Base-by-base conservation (phyloP, 1,140 invertebrate species). In the Aphelinus atriplicis region DNA sequence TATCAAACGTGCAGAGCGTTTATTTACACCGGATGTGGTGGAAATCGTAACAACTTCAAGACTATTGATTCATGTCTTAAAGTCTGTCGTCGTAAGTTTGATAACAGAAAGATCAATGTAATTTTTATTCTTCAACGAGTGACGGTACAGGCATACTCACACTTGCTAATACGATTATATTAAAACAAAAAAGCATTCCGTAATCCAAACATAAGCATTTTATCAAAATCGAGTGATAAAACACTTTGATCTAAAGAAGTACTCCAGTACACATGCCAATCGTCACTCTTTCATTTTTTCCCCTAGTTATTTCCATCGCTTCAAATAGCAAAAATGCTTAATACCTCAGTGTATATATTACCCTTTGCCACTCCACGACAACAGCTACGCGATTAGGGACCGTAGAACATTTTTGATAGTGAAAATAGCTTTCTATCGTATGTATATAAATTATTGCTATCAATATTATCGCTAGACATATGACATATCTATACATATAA, bases 1-100 rank as follows among this genome's bases (percentile, higher is more conserved):
- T 89, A 89, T 76, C 90, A 91, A 81, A 92, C 91, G 78, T 96
- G 95, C 83, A 87, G 93, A 71, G 89, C 91, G 51, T 96, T 96
- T 83, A 90, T 92, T 80, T 96, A 95, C 84, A 93, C 92, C 71
- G 95, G 95, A 84, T 94, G 93, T 85, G 90, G 91, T 84, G 93
- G 93, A n/a, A 95, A 95, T 85, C 89, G 89, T 75, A 95, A 95
- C 87, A 91, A 93, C 85, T 95, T 95, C 89, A 90, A 90, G 81
- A 92, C 85, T 57, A 93, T 91, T 84, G 91, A 94, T 82, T 88
- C 89, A 81, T 95, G 94, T 83, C 88, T 91, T 82, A 88, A 85
- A 71, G 88, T 85, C 82, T 92, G 91, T 67, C 81, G 83, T 87
- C 87, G 82, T 88, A 87, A 85, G 85, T 90, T 66, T 68, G 47